Conservation (phyloP, 2,888 invertebrate genomes). For the Sphaeridia pumilis region DNA sequence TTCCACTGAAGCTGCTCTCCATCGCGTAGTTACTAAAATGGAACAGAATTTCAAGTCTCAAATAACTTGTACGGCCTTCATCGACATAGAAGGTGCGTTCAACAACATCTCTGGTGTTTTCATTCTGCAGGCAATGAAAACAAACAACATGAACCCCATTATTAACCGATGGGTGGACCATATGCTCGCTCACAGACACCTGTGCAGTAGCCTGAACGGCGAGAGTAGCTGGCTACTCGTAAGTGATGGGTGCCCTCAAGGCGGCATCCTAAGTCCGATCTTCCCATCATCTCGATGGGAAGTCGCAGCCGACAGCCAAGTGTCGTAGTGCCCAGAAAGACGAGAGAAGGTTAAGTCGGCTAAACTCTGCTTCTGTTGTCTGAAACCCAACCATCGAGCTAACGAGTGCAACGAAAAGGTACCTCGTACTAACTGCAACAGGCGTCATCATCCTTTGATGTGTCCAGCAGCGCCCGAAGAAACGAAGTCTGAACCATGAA, state of each 20-base stretch:
- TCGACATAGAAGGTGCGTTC: slow-evolving; percentile 36
- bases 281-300: slow-evolving; percentile 15
- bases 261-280: slow-evolving; percentile 37
- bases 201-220: background rate
- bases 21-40: too few relatives aligned
- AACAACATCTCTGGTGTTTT: slow-evolving; percentile 22
- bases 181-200: slow-evolving; percentile 12
- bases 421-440: slow-evolving; percentile 30
- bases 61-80: slow-evolving; percentile 21
- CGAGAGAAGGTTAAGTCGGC: slow-evolving; percentile 16
- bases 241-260: slow-evolving; percentile 36
- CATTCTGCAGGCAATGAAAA: slow-evolving; percentile 14
- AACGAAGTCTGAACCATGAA: background rate
- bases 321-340: slow-evolving; percentile 8
- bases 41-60: too few relatives aligned
- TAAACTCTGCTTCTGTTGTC: slow-evolving; percentile 34
- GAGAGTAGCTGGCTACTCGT: background rate
- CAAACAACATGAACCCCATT: background rate
- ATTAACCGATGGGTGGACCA: slow-evolving; percentile 9
- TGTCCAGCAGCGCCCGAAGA: slow-evolving; percentile 19
- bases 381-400: slow-evolving; percentile 29
- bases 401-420: slow-evolving; percentile 27
- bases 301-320: background rate
- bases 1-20: slow-evolving; percentile 13
- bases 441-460: slow-evolving; percentile 30